phyloP scores from a whole-genome alignment of 2,113 vertebrate species.

The Capra hircus region DNA sequence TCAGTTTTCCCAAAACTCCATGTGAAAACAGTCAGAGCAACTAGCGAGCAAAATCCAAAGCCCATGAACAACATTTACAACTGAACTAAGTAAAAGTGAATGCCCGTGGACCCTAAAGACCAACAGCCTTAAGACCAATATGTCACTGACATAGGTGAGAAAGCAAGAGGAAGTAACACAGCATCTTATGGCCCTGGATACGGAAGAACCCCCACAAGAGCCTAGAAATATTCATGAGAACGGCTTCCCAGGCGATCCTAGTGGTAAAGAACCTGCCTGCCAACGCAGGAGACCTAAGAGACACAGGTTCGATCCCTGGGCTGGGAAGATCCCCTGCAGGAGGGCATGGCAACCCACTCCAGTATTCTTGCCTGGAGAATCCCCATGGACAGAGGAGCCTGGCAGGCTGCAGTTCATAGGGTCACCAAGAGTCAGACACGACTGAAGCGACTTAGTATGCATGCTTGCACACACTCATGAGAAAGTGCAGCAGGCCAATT shows the following conservation, averaged over 20 bases:
- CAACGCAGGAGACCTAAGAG: neutral
- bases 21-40: neutral
- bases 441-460: neutral
- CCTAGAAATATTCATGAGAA: neutral
- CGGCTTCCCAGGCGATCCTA: neutral
- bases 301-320: neutral
- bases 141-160: neutral
- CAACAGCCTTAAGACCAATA: neutral
- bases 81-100: neutral
- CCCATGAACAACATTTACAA: neutral
- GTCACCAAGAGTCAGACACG: neutral
- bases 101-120: neutral
- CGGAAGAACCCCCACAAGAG: neutral
- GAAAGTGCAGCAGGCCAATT: too few relatives aligned
- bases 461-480: neutral
- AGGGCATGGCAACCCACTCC: neutral
- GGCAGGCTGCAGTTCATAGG: neutral
- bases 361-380: neutral
- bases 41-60: neutral
- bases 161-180: neutral
- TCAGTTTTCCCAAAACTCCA: neutral
- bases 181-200: neutral
- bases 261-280: neutral
- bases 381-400: neutral
- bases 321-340: neutral